Base-by-base conservation (phyloP, 1,140 invertebrate species). In the Frieseomelitta varia region DNA sequence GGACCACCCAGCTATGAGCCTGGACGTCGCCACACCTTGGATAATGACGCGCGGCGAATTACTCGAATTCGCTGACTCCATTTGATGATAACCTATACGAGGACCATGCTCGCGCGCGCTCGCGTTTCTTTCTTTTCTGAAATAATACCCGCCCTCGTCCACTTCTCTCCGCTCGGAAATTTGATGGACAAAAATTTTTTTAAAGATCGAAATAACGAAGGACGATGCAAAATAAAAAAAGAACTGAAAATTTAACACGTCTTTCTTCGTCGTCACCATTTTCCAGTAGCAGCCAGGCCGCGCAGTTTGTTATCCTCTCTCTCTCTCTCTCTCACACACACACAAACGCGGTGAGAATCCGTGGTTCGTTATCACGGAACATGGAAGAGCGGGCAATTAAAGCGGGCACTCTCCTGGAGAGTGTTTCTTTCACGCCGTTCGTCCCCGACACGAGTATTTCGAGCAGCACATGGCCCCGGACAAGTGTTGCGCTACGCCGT, bases 11-110 rank as follows among this genome's bases (percentile, higher is more conserved):
- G 91, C 68, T 75, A 82, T 58, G 69, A 86, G 65, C 69, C 74
- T 81, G 85, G 86, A 85, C 86, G 81, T 85, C 87, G 92, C 92
- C 93, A 93, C 93, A 94, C 93, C 93, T 94, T 90, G 90, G 81
- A 92, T 92, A 91, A 93, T 93, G 90, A 88, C 86, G 89, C 93
- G 88, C 77, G 67, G 81, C 92, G 91, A 93, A 93, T 93, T 90
- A 87, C 79, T 69, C 84, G 85, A 83, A 87, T 87, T 90, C 84
- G 84, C 88, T 90, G 88, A 93, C 88, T 89, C 81, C 81, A 79
- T 61, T 77, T 90, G 90, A 91, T 91, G 88, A 88, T 87, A 88
- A 91, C 67, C 77, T 77, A n/a, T n/a, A n/a, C n/a, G 84, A 75
- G 78, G 85, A 91, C 82, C 85, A 63, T 61, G 65, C 15, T 87